Conservation (phyloP, 1,140 invertebrate genomes). For the Drosophila fuyamai region DNA sequence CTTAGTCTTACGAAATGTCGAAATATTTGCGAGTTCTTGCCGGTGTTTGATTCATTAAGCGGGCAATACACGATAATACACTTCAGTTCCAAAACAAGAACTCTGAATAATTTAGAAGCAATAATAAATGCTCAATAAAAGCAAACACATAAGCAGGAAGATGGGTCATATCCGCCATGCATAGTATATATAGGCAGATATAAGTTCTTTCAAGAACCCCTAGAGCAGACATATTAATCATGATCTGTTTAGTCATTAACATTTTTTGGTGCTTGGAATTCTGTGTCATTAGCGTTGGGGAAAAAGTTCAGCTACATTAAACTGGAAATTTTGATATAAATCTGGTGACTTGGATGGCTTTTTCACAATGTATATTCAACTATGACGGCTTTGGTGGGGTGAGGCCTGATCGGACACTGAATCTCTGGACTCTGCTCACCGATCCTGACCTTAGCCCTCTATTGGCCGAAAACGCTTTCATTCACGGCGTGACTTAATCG, state of each 20-base stretch:
- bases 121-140: neutral
- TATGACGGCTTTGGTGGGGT: constrained; percentile 10
- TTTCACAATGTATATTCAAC: neutral
- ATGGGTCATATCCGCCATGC: constrained; percentile 23
- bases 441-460: constrained; percentile 40
- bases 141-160: constrained; percentile 12
- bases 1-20: constrained; percentile 30
- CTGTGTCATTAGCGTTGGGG: constrained; percentile 24
- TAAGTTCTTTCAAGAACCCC: constrained; percentile 19
- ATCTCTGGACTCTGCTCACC: constrained; percentile 6
- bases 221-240: constrained; percentile 18
- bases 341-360: constrained; percentile 11
- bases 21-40: constrained; percentile 24
- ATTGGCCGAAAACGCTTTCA: constrained; percentile 42
- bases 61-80: constrained; percentile 21
- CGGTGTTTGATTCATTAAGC: constrained; percentile 18
- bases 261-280: constrained; percentile 25
- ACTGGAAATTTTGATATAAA: constrained; percentile 61
- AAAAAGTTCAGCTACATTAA: constrained; percentile 67
- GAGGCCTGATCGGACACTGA: neutral
- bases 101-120: constrained; percentile 5
- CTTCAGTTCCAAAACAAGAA: constrained; percentile 9
- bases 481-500: constrained; percentile 51
- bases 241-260: constrained; percentile 25
- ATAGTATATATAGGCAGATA: constrained; percentile 16